Conservation (phyloP, 2,113 vertebrate genomes). For the Pipa parva region DNA sequence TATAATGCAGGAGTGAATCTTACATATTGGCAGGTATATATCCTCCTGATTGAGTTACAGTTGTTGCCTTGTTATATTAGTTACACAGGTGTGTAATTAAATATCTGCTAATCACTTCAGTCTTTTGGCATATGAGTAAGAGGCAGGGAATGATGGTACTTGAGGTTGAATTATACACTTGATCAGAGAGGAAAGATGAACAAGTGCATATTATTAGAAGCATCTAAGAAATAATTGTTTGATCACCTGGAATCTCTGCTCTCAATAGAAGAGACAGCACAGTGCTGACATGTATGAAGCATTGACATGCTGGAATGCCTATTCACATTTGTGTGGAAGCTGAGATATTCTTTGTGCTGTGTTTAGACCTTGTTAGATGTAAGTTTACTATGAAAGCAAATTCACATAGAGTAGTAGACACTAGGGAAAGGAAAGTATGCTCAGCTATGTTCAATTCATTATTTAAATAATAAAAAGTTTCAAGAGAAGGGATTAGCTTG, state of each 20-base stretch:
- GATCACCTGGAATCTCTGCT: background rate
- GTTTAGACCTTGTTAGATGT: too few species aligned
- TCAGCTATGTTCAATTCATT: too few species aligned
- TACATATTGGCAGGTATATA: slow-evolving; percentile 17
- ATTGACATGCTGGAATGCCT: too few species aligned
- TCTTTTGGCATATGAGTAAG: slow-evolving; percentile 17
- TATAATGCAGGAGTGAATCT: too few species aligned
- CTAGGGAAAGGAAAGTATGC: too few species aligned
- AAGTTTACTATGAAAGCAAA: too few species aligned
- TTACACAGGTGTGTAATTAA: slow-evolving; percentile 36
- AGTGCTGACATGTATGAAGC: too few species aligned
- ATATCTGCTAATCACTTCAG: slow-evolving; percentile 37
- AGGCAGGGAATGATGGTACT: slow-evolving; percentile 28
- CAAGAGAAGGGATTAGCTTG: too few species aligned
- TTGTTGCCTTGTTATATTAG: background rate
- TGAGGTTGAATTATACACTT: slow-evolving; percentile 31
- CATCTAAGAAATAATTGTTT: background rate
- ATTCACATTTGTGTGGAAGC: too few species aligned
- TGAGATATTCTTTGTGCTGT: too few species aligned
- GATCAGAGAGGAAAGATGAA: slow-evolving; percentile 25
- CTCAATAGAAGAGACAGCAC: background rate
- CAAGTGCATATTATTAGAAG: background rate
- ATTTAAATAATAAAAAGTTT: too few species aligned
- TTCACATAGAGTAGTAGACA: too few species aligned
- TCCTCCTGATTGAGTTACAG: slow-evolving; percentile 4